Evolutionary conservation across 2,797 vertebrate species (phyloP).

Genomic region (Ispidina picta): DNA sequence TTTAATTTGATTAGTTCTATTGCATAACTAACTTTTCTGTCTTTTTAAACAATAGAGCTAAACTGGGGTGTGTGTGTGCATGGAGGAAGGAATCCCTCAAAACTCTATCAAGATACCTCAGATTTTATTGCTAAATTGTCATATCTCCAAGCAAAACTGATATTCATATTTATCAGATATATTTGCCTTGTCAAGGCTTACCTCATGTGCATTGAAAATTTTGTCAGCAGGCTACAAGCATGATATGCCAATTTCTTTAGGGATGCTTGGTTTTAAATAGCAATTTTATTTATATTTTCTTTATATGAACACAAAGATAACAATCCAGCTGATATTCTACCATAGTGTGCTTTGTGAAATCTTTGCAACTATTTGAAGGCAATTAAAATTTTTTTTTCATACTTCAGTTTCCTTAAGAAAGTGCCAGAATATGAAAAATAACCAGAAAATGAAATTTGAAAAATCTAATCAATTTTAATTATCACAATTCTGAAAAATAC

Average conservation of each 20-base stretch:
- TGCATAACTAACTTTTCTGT: not conserved
- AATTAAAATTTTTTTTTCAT: not conserved
- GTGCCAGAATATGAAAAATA: not conserved
- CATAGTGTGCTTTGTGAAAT: not conserved
- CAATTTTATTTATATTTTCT: not conserved
- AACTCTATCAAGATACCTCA: not conserved
- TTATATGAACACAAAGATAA: not conserved
- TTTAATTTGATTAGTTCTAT: not conserved
- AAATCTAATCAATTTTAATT: not conserved
- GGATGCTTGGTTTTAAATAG: not conserved
- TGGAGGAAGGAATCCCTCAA: not conserved
- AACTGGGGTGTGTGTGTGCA: accelerated
- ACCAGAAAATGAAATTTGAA: not conserved
- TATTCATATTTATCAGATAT: not conserved
- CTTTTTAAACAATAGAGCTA: not conserved
- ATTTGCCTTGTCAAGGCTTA: not conserved
- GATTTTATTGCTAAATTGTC: not conserved
- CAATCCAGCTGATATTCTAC: not conserved
- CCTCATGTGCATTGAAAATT: not conserved
- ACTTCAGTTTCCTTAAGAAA: not conserved
- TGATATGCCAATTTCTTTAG: not conserved
- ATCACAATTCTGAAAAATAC: not conserved
- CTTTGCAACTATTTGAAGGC: not conserved
- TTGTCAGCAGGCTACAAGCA: not conserved
- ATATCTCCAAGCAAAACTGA: not conserved